Percentiles rank a stretch among this genome's conserved stretches.
Evolutionary conservation across 2,113 vertebrate genomes (phyloP).

Genomic region (Bujurquina vittata): DNA sequence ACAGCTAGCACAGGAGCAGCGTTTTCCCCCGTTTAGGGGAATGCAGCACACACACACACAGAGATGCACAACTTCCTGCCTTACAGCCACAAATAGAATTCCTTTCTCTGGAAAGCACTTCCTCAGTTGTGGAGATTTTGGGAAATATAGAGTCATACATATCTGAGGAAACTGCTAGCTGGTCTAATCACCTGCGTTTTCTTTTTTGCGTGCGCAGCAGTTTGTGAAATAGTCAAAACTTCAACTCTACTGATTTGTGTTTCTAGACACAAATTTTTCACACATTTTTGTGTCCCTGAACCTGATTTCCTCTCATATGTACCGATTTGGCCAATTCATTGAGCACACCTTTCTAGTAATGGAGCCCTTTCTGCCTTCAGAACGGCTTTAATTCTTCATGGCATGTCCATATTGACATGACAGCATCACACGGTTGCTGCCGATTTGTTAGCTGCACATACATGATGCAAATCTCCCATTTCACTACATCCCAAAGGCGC

Average conservation of each 20-base stretch:
- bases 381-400: background rate
- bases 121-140: background rate
- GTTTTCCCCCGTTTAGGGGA: background rate
- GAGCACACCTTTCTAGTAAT: background rate
- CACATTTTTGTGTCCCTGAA: background rate
- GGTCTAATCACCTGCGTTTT: background rate
- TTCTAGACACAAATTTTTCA: background rate
- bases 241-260: background rate
- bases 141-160: background rate
- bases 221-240: background rate
- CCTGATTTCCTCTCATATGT: background rate
- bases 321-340: background rate
- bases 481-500: background rate
- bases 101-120: background rate
- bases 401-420: background rate
- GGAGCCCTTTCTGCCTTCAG: background rate
- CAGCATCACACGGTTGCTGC: background rate
- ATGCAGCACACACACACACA: no score
- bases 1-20: fast-evolving
- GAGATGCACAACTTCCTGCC: background rate
- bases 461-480: background rate
- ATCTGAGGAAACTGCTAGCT: background rate
- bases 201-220: background rate
- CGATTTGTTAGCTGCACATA: background rate
- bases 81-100: background rate